Conservation (phyloP, 2,797 vertebrate species). For the Oreochromis mossambicus region DNA sequence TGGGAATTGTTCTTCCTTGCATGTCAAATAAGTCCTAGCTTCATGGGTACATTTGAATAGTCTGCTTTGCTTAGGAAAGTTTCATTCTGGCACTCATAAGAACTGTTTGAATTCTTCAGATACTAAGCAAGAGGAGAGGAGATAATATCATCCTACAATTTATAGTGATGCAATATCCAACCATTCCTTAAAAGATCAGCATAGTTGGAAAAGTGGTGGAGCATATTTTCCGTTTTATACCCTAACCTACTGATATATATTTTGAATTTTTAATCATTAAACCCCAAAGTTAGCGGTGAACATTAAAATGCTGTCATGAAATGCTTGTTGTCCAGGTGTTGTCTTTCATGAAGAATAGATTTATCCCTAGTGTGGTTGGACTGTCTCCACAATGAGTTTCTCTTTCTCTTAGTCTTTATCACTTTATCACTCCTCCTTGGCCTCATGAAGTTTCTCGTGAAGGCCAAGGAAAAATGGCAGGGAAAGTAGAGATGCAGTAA, state of each 20-base stretch:
- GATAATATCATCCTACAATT: neutral
- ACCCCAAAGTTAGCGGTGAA: neutral
- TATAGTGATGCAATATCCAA: neutral
- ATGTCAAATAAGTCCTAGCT: neutral
- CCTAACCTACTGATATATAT: neutral
- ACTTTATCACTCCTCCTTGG: neutral
- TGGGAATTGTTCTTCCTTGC: neutral
- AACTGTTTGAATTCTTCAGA: neutral
- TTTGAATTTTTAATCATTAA: neutral
- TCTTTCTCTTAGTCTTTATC: neutral
- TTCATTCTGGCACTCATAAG: neutral
- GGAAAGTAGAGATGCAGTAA: neutral
- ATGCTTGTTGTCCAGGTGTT: neutral
- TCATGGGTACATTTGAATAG: neutral
- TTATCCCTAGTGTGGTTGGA: neutral
- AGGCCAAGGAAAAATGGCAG: neutral
- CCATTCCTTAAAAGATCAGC: neutral
- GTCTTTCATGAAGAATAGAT: neutral
- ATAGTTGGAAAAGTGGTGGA: neutral
- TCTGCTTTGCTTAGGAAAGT: neutral
- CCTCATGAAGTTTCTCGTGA: neutral
- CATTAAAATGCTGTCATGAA: neutral
- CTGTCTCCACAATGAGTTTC: neutral
- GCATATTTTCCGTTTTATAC: rapidly evolving
- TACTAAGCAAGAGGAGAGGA: neutral